Conservation (phyloP, 2,113 vertebrate species). For the Psophia crepitans region DNA sequence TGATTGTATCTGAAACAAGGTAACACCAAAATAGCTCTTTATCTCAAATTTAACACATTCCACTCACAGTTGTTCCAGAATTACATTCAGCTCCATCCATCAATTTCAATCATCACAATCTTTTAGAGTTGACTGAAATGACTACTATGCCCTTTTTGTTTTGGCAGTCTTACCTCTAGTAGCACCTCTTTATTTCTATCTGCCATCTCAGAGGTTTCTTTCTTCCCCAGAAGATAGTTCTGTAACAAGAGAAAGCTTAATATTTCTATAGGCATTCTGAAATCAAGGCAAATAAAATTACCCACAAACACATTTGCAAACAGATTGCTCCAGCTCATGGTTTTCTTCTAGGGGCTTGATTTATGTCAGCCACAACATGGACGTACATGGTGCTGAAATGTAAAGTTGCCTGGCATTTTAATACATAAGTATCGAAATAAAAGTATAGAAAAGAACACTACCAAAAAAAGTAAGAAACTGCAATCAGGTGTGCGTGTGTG, state of each 20-base stretch:
- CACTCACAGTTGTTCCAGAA: not conserved
- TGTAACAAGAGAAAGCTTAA: slow-evolving; percentile 58
- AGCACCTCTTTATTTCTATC: slow-evolving; percentile 97
- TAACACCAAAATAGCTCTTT: not conserved
- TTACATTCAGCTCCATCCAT: not conserved
- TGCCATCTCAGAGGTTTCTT: slow-evolving; percentile 95
- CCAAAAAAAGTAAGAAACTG: not conserved
- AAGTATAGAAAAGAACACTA: not conserved
- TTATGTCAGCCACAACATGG: not conserved
- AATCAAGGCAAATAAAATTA: not conserved
- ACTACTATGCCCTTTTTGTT: not conserved
- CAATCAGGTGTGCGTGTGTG: accelerated
- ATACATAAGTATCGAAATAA: not conserved
- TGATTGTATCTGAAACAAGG: not conserved
- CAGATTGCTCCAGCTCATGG: not conserved
- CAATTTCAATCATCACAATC: not conserved
- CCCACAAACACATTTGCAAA: not conserved
- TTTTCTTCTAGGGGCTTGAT: not conserved
- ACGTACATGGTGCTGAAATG: accelerated
- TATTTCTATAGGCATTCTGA: not conserved
- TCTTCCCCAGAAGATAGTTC: slow-evolving; percentile 97
- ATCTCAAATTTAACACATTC: not conserved
- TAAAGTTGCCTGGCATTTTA: not conserved
- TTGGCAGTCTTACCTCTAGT: slow-evolving; percentile 81
- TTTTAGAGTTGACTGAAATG: not conserved